Evolutionary conservation across 2,888 invertebrate genomes (phyloP).

Genomic region (Drosophila nigricruria): DNA sequence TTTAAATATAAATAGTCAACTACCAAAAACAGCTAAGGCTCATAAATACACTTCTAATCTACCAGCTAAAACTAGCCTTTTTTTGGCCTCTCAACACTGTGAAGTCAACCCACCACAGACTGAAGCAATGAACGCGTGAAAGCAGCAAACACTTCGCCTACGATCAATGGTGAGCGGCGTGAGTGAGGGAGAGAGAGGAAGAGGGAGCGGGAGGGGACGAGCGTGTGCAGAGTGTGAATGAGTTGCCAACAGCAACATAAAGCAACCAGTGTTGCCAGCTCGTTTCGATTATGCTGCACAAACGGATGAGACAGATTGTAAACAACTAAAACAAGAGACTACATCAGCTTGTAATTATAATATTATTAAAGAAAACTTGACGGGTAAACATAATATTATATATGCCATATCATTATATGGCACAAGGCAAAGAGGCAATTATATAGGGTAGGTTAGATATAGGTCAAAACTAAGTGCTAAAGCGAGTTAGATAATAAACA

Average conservation of each 20-base stretch:
- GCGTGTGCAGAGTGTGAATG: conserved; percentile 18
- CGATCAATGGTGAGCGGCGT: background rate
- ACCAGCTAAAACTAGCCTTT: background rate
- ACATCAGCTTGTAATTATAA: conserved; percentile 1
- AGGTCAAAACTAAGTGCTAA: background rate
- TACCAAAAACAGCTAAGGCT: background rate
- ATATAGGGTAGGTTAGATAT: background rate
- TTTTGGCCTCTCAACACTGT: background rate
- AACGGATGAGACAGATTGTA: conserved; percentile 12
- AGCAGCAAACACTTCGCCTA: conserved; percentile 14
- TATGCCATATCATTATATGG: background rate
- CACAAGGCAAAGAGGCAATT: no score
- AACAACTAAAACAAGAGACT: background rate
- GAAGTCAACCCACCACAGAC: conserved; percentile 16
- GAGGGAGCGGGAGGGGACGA: background rate
- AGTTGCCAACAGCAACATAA: conserved; percentile 12
- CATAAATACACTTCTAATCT: background rate
- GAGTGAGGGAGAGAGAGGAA: background rate
- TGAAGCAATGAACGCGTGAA: conserved; percentile 1
- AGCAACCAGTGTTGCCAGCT: conserved; percentile 35
- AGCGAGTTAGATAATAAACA: background rate
- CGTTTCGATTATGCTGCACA: conserved; percentile 26
- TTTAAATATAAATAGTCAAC: background rate
- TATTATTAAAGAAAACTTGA: conserved; percentile 2
- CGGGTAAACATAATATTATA: background rate